A percentile compares a stretch with the other conserved stretches of the same genome.
Evolutionary conservation across 1,140 invertebrate genomes (phyloP).

Genomic region (Leptoteleia sp.): DNA sequence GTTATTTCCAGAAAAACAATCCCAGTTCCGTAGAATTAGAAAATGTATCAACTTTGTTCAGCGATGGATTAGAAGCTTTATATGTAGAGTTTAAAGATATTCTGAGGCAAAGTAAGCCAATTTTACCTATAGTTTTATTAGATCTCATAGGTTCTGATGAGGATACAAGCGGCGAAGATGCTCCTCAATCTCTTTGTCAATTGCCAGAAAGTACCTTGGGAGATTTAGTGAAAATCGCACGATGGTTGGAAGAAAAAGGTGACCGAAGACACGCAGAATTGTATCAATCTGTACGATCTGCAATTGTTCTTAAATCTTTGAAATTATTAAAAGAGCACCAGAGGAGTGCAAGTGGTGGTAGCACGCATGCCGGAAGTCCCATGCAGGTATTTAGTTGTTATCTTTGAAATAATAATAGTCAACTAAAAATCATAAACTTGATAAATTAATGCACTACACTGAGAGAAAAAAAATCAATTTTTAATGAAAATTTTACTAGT

Average conservation of each 20-base stretch:
- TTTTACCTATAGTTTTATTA: constrained; percentile 91
- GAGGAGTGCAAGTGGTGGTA: constrained; percentile 87
- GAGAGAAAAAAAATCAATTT: too few species aligned
- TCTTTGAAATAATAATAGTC: constrained; percentile 1
- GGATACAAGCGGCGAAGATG: constrained; percentile 83
- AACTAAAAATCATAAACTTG: too few species aligned
- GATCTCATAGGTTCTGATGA: constrained; percentile 93
- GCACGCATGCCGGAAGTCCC: constrained; percentile 80
- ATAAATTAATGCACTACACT: too few species aligned
- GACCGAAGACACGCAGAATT: constrained; percentile 90
- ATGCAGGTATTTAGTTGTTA: constrained; percentile 75
- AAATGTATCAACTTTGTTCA: constrained; percentile 89
- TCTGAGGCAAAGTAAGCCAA: constrained; percentile 92
- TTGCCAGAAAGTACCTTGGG: constrained; percentile 85
- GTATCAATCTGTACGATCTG: constrained; percentile 89
- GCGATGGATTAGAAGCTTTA: constrained; percentile 82
- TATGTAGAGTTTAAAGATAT: constrained; percentile 94
- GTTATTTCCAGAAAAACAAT: constrained; percentile 96
- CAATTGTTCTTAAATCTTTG: constrained; percentile 88
- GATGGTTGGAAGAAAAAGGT: constrained; percentile 92
- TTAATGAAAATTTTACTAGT: too few species aligned
- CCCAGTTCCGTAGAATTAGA: constrained; percentile 96
- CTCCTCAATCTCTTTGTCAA: constrained; percentile 80
- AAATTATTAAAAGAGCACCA: constrained; percentile 91
- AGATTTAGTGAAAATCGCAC: constrained; percentile 89